Percentiles rank a stretch among this genome's conserved stretches.
phyloP scores from a whole-genome alignment of 2,113 vertebrate species.

The Coturnix japonica region DNA sequence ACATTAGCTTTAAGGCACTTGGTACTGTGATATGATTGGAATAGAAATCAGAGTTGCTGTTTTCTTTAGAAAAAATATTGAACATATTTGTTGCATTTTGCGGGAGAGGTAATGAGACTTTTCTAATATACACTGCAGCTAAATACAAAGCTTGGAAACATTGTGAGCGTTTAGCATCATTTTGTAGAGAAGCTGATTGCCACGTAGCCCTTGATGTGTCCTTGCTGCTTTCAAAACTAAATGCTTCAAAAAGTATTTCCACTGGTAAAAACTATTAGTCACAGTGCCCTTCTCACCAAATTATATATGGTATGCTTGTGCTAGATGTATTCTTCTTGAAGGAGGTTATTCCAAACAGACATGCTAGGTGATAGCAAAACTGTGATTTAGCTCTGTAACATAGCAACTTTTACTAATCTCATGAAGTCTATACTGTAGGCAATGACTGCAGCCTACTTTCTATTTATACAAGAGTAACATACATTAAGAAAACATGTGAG shows the following conservation, averaged over 20 bases:
- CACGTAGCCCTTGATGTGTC: background rate
- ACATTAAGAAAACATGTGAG: background rate
- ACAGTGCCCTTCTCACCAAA: background rate
- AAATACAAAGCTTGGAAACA: background rate
- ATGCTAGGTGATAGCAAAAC: background rate
- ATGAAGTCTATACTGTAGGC: background rate
- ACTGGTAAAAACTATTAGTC: background rate
- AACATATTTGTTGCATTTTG: background rate
- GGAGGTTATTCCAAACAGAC: background rate
- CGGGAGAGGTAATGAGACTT: background rate
- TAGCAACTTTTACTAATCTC: background rate
- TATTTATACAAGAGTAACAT: background rate
- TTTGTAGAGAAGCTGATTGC: background rate
- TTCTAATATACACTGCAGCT: background rate
- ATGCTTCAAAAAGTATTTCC: background rate
- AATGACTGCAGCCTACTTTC: background rate
- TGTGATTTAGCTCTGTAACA: background rate
- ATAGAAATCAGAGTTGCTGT: background rate
- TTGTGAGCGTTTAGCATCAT: background rate
- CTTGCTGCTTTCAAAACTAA: background rate
- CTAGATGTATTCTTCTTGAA: background rate
- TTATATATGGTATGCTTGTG: background rate
- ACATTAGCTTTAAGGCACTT: background rate
- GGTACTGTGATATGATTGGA: background rate
- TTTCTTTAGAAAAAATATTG: background rate